Evolutionary conservation across 2,113 vertebrate species (phyloP).

Genomic region (Tyrannus savana): DNA sequence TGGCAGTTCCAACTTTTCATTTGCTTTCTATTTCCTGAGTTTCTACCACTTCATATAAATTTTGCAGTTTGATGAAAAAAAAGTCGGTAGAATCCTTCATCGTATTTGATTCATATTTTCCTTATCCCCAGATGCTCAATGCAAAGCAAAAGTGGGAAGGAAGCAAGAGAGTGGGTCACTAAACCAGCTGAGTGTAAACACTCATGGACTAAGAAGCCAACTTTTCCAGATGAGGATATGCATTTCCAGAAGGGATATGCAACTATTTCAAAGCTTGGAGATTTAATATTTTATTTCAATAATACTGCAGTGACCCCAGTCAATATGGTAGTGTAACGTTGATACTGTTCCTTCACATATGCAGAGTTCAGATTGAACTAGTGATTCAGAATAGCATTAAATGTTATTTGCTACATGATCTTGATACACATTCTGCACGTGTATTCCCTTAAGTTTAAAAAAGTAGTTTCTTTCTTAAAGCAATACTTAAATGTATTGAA

Average conservation of each 20-base stretch:
- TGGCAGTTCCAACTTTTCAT: neutral
- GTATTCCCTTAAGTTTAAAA: slow-evolving; percentile 13
- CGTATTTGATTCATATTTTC: neutral
- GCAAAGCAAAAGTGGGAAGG: slow-evolving; percentile 84
- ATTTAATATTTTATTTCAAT: neutral
- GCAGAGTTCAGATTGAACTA: neutral
- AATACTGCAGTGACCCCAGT: neutral
- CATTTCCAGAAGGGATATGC: slow-evolving; percentile 79
- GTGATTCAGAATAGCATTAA: slow-evolving; percentile 1
- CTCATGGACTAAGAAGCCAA: slow-evolving; percentile 83
- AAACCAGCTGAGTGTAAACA: slow-evolving; percentile 79
- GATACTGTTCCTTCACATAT: neutral
- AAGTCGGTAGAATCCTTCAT: neutral
- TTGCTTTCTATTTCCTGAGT: neutral
- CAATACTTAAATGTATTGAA: neutral
- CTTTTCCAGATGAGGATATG: slow-evolving; percentile 76
- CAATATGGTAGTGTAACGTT: neutral
- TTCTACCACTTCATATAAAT: slow-evolving; percentile 1
- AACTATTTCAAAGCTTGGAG: slow-evolving; percentile 76
- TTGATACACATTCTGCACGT: neutral
- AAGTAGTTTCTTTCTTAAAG: neutral
- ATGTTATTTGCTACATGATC: neutral
- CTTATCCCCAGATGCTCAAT: slow-evolving; percentile 80
- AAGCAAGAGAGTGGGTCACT: slow-evolving; percentile 79
- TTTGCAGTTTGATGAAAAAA: neutral